Base-by-base conservation (phyloP, 2,113 vertebrate species). In the Phasianus colchicus region DNA sequence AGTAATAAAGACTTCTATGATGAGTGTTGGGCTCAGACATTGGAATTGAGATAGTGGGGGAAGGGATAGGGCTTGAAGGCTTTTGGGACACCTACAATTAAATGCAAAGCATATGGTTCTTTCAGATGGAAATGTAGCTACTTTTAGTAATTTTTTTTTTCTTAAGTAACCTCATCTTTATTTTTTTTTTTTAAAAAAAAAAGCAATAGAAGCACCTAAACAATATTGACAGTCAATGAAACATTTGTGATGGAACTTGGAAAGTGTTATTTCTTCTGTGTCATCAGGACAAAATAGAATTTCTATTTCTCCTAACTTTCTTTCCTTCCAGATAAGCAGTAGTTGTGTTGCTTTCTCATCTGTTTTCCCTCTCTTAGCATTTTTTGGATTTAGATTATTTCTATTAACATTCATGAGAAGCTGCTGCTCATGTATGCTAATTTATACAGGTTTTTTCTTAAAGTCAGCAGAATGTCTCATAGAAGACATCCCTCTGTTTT, bases 391-490 rank as follows among this genome's bases (percentile, higher is more conserved):
- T 88, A 83, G 52, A 77, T 88, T 89, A 50, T 24, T 89, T 89
- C 19, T 83, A 83, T 93, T 95, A 95, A 82, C 57, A 80, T 96
- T 95, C 69, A 93, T 89, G 83, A 93, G 82, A 89, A 95, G 85
- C 29, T 91, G 67, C 71, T 93, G 67, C 71, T 94, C 21, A 12
- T 65, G 54, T 74, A 63, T 90, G 60, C 52, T 75, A 92, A 92
- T 85, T 87, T 87, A 93, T 89, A 73, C n/a, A 54, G 29, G 1
- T 11, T 50, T 70, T 88, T 60, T 70, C 47, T 58, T 47, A 0
- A 90, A 83, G 78, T 89, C 86, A 96, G 82, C 82, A 91, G 78
- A 89, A 85, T 11, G 27, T 63, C 92, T 65, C 5, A 1, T 67
- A 72, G 58, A 89, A 47, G 54, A 73, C 18, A 13, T 42, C 93